Base-by-base conservation (phyloP, 2,113 vertebrate species). In the Pachypanchax playfairii region DNA sequence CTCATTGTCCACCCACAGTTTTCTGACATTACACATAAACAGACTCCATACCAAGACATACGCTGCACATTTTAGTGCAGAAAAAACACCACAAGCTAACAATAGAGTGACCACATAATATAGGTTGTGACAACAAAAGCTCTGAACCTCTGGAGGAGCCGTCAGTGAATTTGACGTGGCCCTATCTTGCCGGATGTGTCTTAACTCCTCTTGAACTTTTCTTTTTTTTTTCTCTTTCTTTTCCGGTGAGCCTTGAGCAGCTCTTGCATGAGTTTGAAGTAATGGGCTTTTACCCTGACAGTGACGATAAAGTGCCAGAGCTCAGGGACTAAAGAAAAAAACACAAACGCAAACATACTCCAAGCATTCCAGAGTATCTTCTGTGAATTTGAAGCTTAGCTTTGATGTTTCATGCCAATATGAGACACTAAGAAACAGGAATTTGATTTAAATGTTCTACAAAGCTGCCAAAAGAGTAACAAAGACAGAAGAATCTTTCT, bases 231-330 rank as follows among this genome's bases (percentile, higher is more conserved):
- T 79, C 70, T 49, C 60, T 47, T 57, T 81, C 53, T 79, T 80
- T 81, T 63, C 49, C 6, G 10, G 68, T 60, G 38, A 57, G 63
- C 77, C 80, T 50, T 21, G 43, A 80, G 82, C 80, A 74, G 67
- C 77, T 84, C 73, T 76, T 83, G 83, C 71, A 70, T 59, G 60
- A 55, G 62, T 86, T 82, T 86, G 80, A 85, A 83, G 68, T 80
- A 83, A 86, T 80, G 80, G 58, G 83, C 73, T 85, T 81, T 20
- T 65, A 78, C 54, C 77, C 74, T 83, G 77, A 86, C 84, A 85
- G 83, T 82, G 70, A 84, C 70, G 78, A 85, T 88, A 82, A 88
- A 75, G 66, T 74, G 47, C 51, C 52, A 29, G 56, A 63, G 75
- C 55, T 56, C 13, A 28, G 38, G 59, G 74, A 36, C 53, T 2